phyloP scores from a whole-genome alignment of 2,888 invertebrate species.

The Volucella inflata region DNA sequence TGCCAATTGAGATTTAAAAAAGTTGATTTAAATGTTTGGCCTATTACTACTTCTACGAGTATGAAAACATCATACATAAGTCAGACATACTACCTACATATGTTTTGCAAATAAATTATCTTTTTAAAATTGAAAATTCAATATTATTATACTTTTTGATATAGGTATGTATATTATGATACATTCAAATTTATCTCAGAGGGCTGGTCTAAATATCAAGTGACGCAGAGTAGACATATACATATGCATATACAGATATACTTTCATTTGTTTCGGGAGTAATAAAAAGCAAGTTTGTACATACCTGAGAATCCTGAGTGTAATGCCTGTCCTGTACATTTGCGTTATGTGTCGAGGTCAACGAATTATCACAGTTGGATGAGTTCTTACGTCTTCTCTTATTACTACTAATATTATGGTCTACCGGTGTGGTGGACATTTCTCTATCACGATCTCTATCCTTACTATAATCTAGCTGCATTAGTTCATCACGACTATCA shows the following conservation, averaged over 20 bases:
- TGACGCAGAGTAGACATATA: too few relatives aligned
- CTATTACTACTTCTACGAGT: too few relatives aligned
- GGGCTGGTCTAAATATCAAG: too few relatives aligned
- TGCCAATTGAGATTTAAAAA: slow-evolving; percentile 11
- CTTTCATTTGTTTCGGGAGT: not conserved
- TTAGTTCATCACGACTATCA: slow-evolving; percentile 83
- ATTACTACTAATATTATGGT: slow-evolving; percentile 85
- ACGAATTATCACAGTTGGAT: slow-evolving; percentile 87
- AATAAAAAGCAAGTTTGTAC: slow-evolving; percentile 14
- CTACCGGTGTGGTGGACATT: slow-evolving; percentile 84
- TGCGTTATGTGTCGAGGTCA: slow-evolving; percentile 85
- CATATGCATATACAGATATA: not conserved
- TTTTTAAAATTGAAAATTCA: too few relatives aligned
- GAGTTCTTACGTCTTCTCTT: slow-evolving; percentile 85
- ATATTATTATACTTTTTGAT: too few relatives aligned
- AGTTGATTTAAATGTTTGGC: not conserved
- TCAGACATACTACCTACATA: too few relatives aligned
- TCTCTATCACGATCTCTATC: slow-evolving; percentile 87
- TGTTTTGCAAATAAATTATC: too few relatives aligned
- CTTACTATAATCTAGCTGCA: slow-evolving; percentile 83
- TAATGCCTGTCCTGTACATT: slow-evolving; percentile 86
- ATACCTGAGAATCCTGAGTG: slow-evolving; percentile 88
- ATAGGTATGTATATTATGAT: too few relatives aligned
- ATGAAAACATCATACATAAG: too few relatives aligned
- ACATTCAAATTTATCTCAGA: too few relatives aligned